Percentiles rank a stretch among this genome's conserved stretches.
Conservation (phyloP, 2,113 vertebrate species). For the Myanophis thanlyinensis region DNA sequence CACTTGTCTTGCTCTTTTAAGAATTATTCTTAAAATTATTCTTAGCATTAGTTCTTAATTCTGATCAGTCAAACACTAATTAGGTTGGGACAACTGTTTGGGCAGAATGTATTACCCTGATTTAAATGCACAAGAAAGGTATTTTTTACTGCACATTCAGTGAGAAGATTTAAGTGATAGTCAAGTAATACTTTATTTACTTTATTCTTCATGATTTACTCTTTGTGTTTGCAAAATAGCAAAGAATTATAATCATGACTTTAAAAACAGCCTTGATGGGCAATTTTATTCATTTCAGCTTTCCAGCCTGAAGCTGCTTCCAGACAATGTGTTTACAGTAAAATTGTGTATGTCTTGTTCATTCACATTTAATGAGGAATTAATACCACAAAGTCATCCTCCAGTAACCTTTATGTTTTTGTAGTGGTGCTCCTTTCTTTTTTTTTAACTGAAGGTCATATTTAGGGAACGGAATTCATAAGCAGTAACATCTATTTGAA, state of each 20-base stretch:
- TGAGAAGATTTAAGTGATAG: background rate
- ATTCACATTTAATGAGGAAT: background rate
- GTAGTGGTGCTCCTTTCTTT: background rate
- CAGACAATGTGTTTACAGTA: conserved; percentile 8
- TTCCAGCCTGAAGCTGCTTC: conserved; percentile 9
- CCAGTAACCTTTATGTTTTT: background rate
- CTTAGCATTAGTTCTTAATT: background rate
- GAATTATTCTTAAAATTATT: background rate
- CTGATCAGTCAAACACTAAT: background rate
- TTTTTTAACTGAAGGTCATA: background rate
- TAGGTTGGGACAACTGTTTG: background rate
- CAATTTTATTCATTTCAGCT: background rate
- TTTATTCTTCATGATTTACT: background rate
- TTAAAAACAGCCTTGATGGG: conserved; percentile 4
- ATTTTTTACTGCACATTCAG: background rate
- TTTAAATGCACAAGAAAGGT: background rate
- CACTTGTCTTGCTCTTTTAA: background rate
- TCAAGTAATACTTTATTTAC: background rate
- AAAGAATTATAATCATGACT: background rate
- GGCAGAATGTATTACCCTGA: background rate
- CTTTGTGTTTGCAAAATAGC: background rate
- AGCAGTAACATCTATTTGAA: background rate
- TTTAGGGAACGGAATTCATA: background rate
- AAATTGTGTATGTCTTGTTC: background rate
- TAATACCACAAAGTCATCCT: background rate